Base-by-base conservation (phyloP, 2,888 invertebrate species). In the Axea sp. region DNA sequence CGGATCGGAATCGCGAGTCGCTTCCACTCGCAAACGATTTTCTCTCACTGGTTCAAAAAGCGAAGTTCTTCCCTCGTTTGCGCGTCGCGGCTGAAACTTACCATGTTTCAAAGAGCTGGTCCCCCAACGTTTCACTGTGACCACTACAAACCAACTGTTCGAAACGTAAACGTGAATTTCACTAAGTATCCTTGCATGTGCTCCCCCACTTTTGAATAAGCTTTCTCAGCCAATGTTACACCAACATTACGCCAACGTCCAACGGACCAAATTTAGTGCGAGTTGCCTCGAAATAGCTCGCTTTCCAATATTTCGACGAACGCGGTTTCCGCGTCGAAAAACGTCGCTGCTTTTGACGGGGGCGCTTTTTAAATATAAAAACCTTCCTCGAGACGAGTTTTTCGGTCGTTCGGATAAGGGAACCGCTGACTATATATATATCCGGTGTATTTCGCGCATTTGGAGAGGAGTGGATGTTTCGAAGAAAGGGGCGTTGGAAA, bases 211-310 rank as follows among this genome's bases (percentile, higher is more conserved):
- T 73, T 62, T 77, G 76, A 79, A 79, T 80, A 82, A 82, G 82
- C 80, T 82, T 83, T 81, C 78, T 78, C 79, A 79, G 82, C 79
- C 80, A 55, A 33, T 31, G 65, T 55, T 55, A 55, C 35, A 47
- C 55, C 81, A 81, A 80, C 80, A 80, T 78, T 82, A 81, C 81
- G 79, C 80, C 82, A 81, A 83, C 83, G 81, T 80, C 82, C 80
- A 85, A 85, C 85, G 83, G 84, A 86, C 86, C 87, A 87, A 87
- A 87, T 55, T 87, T 87, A 87, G 86, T 86, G 82, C 82, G 85
- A 85, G 86, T 82, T 71, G 79, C 77, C 84, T 86, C 83, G 84
- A 87, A 87, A 87, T 87, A 87, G 87, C 84, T 82, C 19, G 79
- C 77, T 71, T 67, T 57, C 30, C 41, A 22, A 67, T 45, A 57